Percentiles rank a stretch among this genome's conserved stretches.
Conservation (phyloP, 2,888 invertebrate genomes). For the Drosophila barbarae region DNA sequence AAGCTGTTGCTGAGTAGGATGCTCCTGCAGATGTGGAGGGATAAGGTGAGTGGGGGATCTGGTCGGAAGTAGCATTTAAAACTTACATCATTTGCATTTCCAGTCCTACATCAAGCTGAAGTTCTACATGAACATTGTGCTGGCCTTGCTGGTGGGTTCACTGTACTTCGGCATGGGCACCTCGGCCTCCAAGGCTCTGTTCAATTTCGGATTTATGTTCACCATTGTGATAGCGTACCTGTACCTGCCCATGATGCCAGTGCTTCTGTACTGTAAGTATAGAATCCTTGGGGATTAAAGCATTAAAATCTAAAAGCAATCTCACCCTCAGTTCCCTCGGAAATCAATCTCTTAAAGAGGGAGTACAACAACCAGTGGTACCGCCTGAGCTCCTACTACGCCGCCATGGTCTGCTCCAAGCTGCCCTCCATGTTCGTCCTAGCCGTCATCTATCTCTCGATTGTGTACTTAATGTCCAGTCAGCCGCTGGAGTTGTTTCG, state of each 20-base stretch:
- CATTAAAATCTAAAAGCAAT: background rate
- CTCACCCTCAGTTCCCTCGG: constrained; percentile 85
- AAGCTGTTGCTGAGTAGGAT: constrained; percentile 84
- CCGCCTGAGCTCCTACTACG: constrained; percentile 88
- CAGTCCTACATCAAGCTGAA: constrained; percentile 87
- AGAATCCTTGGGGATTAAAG: rapidly evolving
- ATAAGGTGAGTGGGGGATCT: constrained; percentile 81
- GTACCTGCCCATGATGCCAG: constrained; percentile 91
- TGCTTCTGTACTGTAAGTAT: constrained; percentile 88
- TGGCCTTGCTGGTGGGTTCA: constrained; percentile 86
- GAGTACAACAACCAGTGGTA: constrained; percentile 94
- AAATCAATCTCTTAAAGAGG: constrained; percentile 87
- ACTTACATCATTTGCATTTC: background rate
- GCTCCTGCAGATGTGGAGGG: constrained; percentile 87
- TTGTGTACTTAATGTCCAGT: constrained; percentile 87
- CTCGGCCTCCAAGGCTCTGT: constrained; percentile 89
- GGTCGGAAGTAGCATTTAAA: rapidly evolving
- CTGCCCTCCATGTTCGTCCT: constrained; percentile 86
- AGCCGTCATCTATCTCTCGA: constrained; percentile 84
- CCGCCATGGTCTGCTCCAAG: constrained; percentile 85
- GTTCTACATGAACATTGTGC: constrained; percentile 84
- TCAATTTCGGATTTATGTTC: constrained; percentile 92
- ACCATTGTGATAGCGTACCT: constrained; percentile 89
- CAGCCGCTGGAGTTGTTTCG: constrained; percentile 87
- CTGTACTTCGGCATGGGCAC: constrained; percentile 87